Conservation (phyloP, 1,140 invertebrate genomes). For the Calliphora vicina region DNA sequence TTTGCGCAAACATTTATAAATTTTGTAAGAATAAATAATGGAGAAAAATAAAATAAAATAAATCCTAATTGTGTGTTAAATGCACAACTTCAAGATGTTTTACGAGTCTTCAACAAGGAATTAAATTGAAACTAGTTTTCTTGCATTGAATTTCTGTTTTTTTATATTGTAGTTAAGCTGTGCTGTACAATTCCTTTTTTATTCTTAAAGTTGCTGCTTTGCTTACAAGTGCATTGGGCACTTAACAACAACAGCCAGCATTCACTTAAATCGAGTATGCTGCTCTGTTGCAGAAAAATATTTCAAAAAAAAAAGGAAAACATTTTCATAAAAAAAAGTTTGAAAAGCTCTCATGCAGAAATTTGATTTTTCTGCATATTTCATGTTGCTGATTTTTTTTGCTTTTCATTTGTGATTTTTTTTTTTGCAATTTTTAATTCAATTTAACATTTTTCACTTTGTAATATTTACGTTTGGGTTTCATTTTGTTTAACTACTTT, state of each 20-base stretch:
- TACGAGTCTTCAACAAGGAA: background rate
- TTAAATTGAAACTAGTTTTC: background rate
- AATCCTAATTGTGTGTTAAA: background rate
- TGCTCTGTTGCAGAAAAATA: background rate
- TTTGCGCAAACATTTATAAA: no score
- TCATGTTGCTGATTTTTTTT: background rate
- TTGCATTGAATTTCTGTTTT: background rate
- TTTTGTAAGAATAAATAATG: background rate
- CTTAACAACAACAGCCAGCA: background rate
- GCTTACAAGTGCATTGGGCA: constrained; percentile 1
- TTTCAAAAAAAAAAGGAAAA: background rate
- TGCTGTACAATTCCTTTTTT: background rate
- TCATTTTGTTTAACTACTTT: background rate
- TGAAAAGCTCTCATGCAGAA: constrained; percentile 23
- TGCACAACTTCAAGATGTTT: background rate
- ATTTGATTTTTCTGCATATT: constrained; percentile 20
- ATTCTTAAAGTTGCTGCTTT: background rate
- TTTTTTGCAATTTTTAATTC: background rate
- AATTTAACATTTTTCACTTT: constrained; percentile 17
- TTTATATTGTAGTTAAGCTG: no score
- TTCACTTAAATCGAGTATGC: background rate
- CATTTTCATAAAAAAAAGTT: background rate
- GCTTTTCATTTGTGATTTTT: background rate
- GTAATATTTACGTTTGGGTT: background rate
- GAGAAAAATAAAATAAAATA: no score